Evolutionary conservation across 2,797 vertebrate species (phyloP).

Genomic region (Perodicticus potto): DNA sequence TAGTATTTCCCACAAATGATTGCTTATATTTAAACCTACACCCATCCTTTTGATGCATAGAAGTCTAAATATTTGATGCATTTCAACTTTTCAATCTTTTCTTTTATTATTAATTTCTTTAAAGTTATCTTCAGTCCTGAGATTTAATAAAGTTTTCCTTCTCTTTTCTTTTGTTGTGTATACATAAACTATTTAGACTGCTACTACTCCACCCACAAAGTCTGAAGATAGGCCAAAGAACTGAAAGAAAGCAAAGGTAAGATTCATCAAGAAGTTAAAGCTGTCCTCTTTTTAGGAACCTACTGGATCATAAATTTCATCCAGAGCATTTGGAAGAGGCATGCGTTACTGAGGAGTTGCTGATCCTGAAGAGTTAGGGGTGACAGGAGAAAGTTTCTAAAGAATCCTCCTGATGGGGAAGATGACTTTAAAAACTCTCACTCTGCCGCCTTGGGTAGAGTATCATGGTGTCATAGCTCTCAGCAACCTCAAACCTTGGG

Average conservation of each 20-base stretch:
- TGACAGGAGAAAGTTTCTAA: background rate
- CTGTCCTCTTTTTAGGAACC: slow-evolving; percentile 7
- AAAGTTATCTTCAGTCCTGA: background rate
- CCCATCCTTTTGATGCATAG: slow-evolving; percentile 16
- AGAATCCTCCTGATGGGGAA: background rate
- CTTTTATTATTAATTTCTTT: slow-evolving; percentile 20
- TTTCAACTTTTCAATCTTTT: background rate
- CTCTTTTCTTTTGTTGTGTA: background rate
- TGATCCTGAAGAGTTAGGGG: background rate
- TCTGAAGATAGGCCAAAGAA: background rate
- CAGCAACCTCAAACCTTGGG: no score
- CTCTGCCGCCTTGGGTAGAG: no score
- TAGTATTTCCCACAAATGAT: background rate
- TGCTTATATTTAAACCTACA: slow-evolving; percentile 22
- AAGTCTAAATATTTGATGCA: slow-evolving; percentile 48
- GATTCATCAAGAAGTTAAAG: slow-evolving; percentile 21
- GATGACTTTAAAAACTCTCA: no score
- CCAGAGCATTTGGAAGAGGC: background rate
- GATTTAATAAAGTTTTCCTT: slow-evolving; percentile 42
- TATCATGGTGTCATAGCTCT: no score
- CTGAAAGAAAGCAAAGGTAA: slow-evolving; percentile 47
- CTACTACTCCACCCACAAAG: background rate
- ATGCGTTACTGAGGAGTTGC: background rate
- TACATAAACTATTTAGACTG: background rate
- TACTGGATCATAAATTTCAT: background rate